Base-by-base conservation (phyloP, 1,140 invertebrate genomes). In the Wasmannia auropunctata region DNA sequence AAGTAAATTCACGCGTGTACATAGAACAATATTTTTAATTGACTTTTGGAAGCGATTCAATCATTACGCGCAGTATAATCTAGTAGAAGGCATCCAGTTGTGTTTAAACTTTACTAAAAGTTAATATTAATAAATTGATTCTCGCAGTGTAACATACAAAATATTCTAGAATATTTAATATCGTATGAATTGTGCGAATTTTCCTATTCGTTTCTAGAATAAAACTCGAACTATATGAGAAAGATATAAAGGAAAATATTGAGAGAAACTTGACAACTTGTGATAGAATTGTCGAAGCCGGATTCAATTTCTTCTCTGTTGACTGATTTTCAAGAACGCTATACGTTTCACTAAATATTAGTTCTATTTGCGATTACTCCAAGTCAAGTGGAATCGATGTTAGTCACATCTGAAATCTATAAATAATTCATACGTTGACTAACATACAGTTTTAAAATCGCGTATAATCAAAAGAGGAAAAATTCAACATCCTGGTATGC, bases 351-450 rank as follows among this genome's bases (percentile, higher is more conserved):
- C 54, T 63, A 72, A 72, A 70, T 72, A 70, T 70, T 70, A 40
- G 14, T 31, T 10, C 19, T 10, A 0, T 0, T 3, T 28, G 11
- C 3, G 16, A 69, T 80, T 69, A 69, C 56, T 56, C 51, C 11
- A 7, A 43, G 10, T 54, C 19, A 69, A 28, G 16, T 54, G 62
- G 19, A 46, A 72, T 22, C 56, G 79, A 83, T 40, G 11, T 46
- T 74, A n/a, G n/a, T n/a, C n/a, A n/a, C n/a, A 46, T 7, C 34
- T 22, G 11, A 49, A 56, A 43, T 81, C 67, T 69, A 74, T 83
- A 46, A 83, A 83, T 83, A 60, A 83, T 83, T 83, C 31, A 58
- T 16, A 46, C 3, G 25, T 0, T 37, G 51, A n/a, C 34, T 28
- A 83, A 83, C 2, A 16, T 34, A 3, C 3, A 14, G 1, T 34